These are phyloP conservation scores for Diacarnus erythraeanus DNA, from an alignment of 37 sponge, comb jelly and placozoan genomes.

Conservation along the genomic window DNA sequence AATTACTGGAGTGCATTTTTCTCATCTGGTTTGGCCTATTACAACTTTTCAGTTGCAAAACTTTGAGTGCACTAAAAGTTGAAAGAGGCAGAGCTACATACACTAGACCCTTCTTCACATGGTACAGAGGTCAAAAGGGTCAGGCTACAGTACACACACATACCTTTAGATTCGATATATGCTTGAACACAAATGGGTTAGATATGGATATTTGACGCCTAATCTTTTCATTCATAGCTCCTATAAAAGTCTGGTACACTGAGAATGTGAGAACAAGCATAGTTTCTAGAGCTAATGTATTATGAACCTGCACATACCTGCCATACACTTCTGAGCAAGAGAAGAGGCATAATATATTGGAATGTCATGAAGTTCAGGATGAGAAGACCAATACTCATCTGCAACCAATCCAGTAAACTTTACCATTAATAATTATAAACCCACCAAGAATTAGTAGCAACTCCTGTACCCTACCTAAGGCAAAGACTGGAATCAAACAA, in stretches of 20 bases:
- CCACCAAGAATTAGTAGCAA: constrained; percentile 87
- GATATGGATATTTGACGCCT: constrained; percentile 83
- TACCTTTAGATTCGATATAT: constrained; percentile 94
- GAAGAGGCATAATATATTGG: constrained; percentile 99
- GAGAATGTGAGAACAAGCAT: no score
- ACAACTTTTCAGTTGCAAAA: no score
- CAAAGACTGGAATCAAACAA: constrained; percentile 98
- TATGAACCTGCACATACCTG: constrained; percentile 45
- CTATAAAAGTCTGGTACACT: constrained; percentile 98
- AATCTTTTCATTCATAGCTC: constrained; percentile 97
- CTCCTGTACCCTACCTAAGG: constrained; percentile 98
- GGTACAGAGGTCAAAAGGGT: background rate
- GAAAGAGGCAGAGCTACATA: no score
- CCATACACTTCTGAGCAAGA: constrained; percentile 99
- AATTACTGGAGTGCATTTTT: no score
- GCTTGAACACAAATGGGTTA: constrained; percentile 97
- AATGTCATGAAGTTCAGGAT: constrained; percentile 97
- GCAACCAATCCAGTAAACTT: background rate
- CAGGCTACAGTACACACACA: background rate
- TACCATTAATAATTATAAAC: no score
- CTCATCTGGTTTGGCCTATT: no score
- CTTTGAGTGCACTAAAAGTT: no score
- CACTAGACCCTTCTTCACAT: no score
- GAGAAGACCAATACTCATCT: constrained; percentile 98
- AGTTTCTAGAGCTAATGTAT: background rate